Evolutionary conservation across 1,140 invertebrate genomes (phyloP).

Genomic region (Paraescarpia echinospica): DNA sequence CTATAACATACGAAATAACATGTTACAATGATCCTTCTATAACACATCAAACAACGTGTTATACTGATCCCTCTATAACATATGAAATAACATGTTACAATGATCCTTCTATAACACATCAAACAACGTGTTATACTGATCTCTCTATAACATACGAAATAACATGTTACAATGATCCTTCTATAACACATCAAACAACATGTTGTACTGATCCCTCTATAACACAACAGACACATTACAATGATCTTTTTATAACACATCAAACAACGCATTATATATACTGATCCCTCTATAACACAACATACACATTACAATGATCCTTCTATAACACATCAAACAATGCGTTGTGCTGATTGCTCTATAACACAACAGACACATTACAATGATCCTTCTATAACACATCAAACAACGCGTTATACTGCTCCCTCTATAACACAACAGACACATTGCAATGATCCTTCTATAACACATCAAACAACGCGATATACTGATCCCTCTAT

Average conservation of each 20-base stretch:
- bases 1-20: not conserved
- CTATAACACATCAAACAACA: not conserved
- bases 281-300: not conserved
- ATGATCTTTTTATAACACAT: not conserved
- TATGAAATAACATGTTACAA: not conserved
- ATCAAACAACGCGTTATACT: not conserved
- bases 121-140: not conserved
- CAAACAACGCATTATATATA: not conserved
- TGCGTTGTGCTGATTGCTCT: not conserved
- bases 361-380: not conserved
- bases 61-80: not conserved
- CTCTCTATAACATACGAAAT: not conserved
- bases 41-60: not conserved
- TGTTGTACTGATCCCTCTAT: not conserved
- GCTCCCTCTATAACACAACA: not conserved
- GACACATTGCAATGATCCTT: too few species aligned
- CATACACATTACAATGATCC: not conserved
- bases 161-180: not conserved
- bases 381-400: not conserved
- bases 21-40: not conserved
- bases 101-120: not conserved
- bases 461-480: not conserved
- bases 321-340: not conserved
- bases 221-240: not conserved
- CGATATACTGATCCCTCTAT: too few species aligned